phyloP scores from a whole-genome alignment of 2,797 vertebrate genomes.

The Sebastolobus alascanus region DNA sequence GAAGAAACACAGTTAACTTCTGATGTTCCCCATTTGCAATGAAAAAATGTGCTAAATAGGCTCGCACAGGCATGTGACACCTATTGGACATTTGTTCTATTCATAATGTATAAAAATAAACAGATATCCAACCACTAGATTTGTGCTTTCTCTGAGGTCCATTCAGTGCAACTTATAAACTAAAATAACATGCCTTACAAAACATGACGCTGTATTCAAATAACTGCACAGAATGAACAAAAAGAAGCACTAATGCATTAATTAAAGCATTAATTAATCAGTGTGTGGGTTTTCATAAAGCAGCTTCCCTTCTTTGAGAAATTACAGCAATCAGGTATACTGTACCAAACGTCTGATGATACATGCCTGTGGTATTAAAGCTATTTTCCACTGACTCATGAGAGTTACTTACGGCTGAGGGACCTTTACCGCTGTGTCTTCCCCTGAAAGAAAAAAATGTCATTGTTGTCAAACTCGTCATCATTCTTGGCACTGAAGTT shows the following conservation, averaged over 20 bases:
- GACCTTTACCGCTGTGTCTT: conserved; percentile 95
- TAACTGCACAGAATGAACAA: neutral
- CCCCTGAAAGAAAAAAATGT: conserved; percentile 87
- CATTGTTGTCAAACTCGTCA: conserved; percentile 27
- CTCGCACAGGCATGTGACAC: neutral
- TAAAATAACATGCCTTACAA: conserved; percentile 19
- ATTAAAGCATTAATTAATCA: neutral
- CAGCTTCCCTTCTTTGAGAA: neutral
- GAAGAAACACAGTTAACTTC: conserved; percentile 40
- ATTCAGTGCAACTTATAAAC: neutral
- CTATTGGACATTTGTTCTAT: conserved; percentile 8
- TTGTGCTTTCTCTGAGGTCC: neutral
- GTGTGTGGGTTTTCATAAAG: neutral
- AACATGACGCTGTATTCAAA: neutral
- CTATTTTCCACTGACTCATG: neutral
- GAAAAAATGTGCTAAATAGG: neutral
- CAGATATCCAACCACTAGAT: neutral
- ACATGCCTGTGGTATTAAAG: neutral
- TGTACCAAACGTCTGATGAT: neutral
- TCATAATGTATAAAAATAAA: neutral
- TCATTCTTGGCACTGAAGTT: neutral
- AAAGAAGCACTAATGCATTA: neutral
- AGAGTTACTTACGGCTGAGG: conserved; percentile 90
- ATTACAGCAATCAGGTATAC: neutral
- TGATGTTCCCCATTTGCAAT: conserved; percentile 13